Conservation (phyloP, 2,797 vertebrate genomes). For the Lepus oiostolus region DNA sequence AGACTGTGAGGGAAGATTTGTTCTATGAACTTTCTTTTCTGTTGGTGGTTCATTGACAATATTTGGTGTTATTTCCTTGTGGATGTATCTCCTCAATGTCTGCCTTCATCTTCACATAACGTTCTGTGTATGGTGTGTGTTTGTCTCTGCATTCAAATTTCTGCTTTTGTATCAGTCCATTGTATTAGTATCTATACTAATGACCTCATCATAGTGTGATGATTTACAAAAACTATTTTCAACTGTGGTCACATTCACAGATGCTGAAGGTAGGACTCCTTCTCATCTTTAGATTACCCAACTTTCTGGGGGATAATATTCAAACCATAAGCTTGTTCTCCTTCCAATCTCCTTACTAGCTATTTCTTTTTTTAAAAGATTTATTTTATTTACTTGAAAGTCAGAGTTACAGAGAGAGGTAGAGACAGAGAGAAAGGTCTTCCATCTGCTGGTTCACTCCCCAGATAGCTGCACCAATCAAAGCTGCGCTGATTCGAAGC, state of each 20-base stretch:
- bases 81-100: background rate
- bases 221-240: background rate
- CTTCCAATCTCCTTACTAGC: background rate
- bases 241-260: background rate
- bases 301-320: background rate
- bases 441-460: too few relatives aligned
- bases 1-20: background rate
- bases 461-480: too few relatives aligned
- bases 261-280: background rate
- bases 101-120: background rate
- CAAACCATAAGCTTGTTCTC: background rate
- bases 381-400: too few relatives aligned
- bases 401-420: too few relatives aligned
- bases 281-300: background rate
- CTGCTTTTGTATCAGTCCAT: background rate
- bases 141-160: background rate
- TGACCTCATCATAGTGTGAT: background rate
- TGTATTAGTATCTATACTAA: background rate
- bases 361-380: too few relatives aligned
- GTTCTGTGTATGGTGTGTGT: background rate
- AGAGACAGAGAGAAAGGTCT: too few relatives aligned
- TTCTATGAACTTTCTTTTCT: background rate
- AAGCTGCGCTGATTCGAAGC: too few relatives aligned
- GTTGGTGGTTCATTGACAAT: background rate
- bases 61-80: background rate